Conservation (phyloP, 2,113 vertebrate species). For the Nothocercus nigrocapillus region DNA sequence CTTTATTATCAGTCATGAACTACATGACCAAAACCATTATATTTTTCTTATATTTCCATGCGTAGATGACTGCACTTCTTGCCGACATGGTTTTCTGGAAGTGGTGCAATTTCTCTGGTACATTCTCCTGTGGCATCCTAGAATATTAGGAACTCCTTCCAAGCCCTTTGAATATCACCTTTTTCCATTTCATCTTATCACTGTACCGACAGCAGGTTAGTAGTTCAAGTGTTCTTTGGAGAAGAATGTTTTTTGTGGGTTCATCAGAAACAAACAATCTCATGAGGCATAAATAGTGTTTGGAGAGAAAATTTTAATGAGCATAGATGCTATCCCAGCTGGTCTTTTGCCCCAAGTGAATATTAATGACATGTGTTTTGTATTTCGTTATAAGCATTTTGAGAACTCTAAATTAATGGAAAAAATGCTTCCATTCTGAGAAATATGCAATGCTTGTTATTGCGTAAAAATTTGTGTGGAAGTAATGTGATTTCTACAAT, state of each 20-base stretch:
- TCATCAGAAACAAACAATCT: neutral
- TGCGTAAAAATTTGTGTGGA: neutral
- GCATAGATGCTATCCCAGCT: constrained; percentile 25
- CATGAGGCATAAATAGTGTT: neutral
- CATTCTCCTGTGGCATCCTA: neutral
- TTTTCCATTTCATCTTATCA: neutral
- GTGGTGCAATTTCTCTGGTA: neutral
- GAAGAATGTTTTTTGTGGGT: neutral
- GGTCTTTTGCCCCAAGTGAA: constrained; percentile 1
- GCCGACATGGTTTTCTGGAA: neutral
- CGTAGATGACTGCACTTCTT: neutral
- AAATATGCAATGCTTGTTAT: neutral
- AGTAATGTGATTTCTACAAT: neutral
- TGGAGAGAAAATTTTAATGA: neutral
- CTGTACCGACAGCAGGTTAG: neutral
- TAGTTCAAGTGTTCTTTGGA: neutral
- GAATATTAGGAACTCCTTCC: neutral
- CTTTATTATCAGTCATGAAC: neutral
- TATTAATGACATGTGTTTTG: constrained; percentile 31
- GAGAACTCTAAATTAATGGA: constrained; percentile 26
- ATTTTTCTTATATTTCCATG: neutral
- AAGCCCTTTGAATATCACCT: neutral
- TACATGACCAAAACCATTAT: neutral
- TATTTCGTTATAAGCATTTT: neutral
- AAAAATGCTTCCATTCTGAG: constrained; percentile 10